Percentiles rank a stretch among this genome's conserved stretches.
Evolutionary conservation across 2,888 invertebrate species (phyloP).

Genomic region (Meiosimyza platycephala): DNA sequence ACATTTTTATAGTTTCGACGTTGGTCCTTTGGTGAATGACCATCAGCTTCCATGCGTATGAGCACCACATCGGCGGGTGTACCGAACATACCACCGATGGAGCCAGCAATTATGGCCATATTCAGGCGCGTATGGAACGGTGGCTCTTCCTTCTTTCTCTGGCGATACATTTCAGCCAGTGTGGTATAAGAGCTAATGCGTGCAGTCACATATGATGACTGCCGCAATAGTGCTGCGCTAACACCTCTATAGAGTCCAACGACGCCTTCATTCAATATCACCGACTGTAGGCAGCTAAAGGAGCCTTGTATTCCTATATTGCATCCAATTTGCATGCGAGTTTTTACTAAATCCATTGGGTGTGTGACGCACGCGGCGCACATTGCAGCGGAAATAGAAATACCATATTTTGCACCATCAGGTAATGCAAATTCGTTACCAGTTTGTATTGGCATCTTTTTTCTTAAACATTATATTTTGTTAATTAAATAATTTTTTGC

Average conservation of each 20-base stretch:
- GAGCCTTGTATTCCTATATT: background rate
- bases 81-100: conserved; percentile 88
- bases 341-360: conserved; percentile 94
- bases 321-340: conserved; percentile 76
- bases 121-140: conserved; percentile 61
- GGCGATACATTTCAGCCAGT: background rate
- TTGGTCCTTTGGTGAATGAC: conserved; percentile 83
- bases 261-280: background rate
- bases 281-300: background rate
- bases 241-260: background rate
- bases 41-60: conserved; percentile 97
- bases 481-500: no score
- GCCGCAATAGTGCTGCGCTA: background rate
- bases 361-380: conserved; percentile 92
- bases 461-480: no score
- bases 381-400: conserved; percentile 88
- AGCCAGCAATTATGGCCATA: conserved; percentile 86
- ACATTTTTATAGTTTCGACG: conserved; percentile 81
- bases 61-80: conserved; percentile 96
- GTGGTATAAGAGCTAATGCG: background rate
- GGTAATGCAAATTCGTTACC: no score
- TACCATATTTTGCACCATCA: conserved; percentile 74
- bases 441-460: no score
- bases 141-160: background rate
- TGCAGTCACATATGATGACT: background rate